Conservation (phyloP, 2,888 invertebrate species). For the Drosophila prostipennis region DNA sequence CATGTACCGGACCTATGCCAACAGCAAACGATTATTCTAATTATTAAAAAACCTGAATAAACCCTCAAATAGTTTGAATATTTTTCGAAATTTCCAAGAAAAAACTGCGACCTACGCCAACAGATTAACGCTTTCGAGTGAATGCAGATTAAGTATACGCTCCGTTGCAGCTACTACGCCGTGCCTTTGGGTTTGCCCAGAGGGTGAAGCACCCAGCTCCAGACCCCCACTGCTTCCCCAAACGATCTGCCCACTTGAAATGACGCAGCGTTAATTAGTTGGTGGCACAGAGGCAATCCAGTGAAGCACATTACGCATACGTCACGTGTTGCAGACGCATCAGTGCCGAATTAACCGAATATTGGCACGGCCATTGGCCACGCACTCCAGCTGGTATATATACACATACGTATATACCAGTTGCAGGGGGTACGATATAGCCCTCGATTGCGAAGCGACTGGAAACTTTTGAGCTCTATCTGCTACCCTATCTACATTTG, state of each 20-base stretch:
- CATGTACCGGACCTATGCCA: constrained; percentile 18
- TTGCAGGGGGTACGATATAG: constrained; percentile 4
- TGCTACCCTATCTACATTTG: constrained; percentile 33
- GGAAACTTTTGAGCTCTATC: constrained; percentile 30
- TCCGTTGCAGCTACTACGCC: constrained; percentile 13
- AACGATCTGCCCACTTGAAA: constrained; percentile 23
- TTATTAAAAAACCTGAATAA: background rate
- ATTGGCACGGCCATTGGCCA: constrained; percentile 1
- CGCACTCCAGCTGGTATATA: constrained; percentile 41
- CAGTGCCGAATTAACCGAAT: constrained; percentile 10
- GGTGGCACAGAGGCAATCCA: constrained; percentile 17
- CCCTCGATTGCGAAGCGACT: constrained; percentile 24
- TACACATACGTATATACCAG: constrained; percentile 2
- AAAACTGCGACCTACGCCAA: constrained; percentile 24
- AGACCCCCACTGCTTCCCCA: background rate
- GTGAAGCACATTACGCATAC: constrained; percentile 66
- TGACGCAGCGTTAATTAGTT: constrained; percentile 37
- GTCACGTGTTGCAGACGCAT: constrained; percentile 70
- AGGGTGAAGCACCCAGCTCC: constrained; percentile 13
- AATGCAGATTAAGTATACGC: constrained; percentile 31
- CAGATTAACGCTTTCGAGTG: constrained; percentile 6
- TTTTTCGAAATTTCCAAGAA: constrained; percentile 20
- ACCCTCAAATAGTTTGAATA: constrained; percentile 9
- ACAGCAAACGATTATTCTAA: background rate
- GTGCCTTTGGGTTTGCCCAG: constrained; percentile 2